These are phyloP conservation scores for Caenorhabditis sp. DNA, from an alignment of 2,888 invertebrate species.

Conservation along the genomic window DNA sequence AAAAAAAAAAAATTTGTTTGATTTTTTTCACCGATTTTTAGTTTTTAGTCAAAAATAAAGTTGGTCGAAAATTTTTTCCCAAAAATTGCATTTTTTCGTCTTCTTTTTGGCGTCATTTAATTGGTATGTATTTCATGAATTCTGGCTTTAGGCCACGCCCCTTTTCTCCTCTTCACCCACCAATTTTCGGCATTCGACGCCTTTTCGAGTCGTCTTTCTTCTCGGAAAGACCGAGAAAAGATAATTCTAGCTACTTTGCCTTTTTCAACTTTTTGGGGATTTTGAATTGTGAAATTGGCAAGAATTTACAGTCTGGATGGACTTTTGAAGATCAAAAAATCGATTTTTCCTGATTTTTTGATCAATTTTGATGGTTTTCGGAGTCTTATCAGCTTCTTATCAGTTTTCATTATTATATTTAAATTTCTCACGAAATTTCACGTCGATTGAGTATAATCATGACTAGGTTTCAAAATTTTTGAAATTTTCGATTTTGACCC, in stretches of 20 bases:
- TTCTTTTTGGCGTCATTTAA: constrained; percentile 36
- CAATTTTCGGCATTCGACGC: no score
- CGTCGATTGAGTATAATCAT: neutral
- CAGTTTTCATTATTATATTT: neutral
- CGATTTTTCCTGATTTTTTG: neutral
- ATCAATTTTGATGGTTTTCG: neutral
- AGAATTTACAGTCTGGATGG: neutral
- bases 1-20: no score
- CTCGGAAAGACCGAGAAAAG: no score
- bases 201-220: no score
- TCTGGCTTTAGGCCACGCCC: constrained; percentile 30
- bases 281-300: neutral
- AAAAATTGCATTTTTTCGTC: neutral
- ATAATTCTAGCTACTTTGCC: constrained; percentile 4
- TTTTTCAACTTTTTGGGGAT: neutral
- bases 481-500: no score
- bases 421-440: neutral
- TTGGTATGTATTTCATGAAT: constrained; percentile 58
- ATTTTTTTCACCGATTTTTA: no score
- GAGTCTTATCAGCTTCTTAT: neutral
- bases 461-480: neutral
- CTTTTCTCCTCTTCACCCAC: constrained; percentile 13
- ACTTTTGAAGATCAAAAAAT: neutral
- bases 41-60: no score
- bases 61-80: no score